These are phyloP conservation scores for Taenioides sp. DNA, from an alignment of 2,797 vertebrate genomes.

Conservation along the genomic window DNA sequence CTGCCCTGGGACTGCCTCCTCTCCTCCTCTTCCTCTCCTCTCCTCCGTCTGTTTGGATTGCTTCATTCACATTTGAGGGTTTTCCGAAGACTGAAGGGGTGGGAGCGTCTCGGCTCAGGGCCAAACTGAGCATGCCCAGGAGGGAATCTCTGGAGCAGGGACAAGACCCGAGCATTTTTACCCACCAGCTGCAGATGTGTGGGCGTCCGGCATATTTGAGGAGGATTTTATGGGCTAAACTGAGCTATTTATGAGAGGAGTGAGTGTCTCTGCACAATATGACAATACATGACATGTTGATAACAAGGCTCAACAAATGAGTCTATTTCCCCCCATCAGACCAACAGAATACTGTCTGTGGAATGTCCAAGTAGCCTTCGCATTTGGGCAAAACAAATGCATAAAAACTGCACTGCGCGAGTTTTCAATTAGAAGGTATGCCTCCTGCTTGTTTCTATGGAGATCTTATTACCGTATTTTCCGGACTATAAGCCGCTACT, in stretches of 20 bases:
- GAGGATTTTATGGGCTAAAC: background rate
- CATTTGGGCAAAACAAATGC: too few relatives aligned
- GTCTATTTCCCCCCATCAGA: too few relatives aligned
- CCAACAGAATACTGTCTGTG: too few relatives aligned
- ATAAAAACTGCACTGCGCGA: too few relatives aligned
- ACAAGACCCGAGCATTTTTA: slow-evolving; percentile 43
- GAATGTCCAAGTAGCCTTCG: too few relatives aligned
- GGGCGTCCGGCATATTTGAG: slow-evolving; percentile 8
- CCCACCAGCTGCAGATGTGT: slow-evolving; percentile 17
- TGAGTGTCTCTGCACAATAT: too few relatives aligned
- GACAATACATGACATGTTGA: too few relatives aligned
- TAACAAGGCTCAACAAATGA: too few relatives aligned
- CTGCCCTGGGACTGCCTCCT: slow-evolving; percentile 52
- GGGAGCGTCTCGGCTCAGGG: slow-evolving; percentile 57
- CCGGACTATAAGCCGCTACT: too few relatives aligned
- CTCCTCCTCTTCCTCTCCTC: slow-evolving; percentile 7
- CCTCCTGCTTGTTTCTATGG: too few relatives aligned
- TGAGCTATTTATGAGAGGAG: background rate
- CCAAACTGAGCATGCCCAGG: slow-evolving; percentile 61
- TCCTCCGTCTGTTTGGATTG: slow-evolving; percentile 26
- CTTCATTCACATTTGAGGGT: slow-evolving; percentile 57
- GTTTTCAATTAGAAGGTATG: too few relatives aligned
- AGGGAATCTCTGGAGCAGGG: slow-evolving; percentile 67
- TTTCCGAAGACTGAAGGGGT: slow-evolving; percentile 62
- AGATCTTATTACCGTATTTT: too few relatives aligned